Base-by-base conservation (phyloP, 2,113 vertebrate species). In the Otis tarda region DNA sequence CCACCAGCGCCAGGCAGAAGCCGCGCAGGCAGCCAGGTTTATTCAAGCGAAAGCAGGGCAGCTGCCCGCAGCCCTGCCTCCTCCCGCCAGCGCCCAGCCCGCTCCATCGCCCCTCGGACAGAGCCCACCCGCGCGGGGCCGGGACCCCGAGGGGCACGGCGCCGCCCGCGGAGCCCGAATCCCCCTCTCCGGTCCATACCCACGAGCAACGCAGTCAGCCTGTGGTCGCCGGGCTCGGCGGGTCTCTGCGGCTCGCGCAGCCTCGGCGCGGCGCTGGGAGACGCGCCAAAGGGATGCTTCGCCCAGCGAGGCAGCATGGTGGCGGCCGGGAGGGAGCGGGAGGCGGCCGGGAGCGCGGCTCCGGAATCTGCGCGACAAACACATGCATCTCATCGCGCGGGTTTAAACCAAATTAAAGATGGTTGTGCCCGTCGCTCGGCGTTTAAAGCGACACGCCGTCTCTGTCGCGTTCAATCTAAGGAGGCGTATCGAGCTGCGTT, bases 11-110 rank as follows among this genome's bases (percentile, higher is more conserved):
- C 76, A 65, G 84, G 17, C 82, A 65, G 88, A 22, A 56, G 76
- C 88, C 68, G 82, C 27, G 55, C 92, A 31, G 63, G 88, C 92
- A 79, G 70, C 0, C 9, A 22, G 63, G 83, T 19, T 94, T 79
- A 96, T 18, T 94, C 89, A 93, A 95, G 93, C 94, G 71, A 94
- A 96, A 96, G 92, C 77, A 93, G 94, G 94, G 69, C 91, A 93
- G 60, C 93, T 76, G 87, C 93, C 92, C 35, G 67, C 92, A 88
- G 78, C 94, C 63, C 68, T 65, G 63, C 76, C 59, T 89, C 27
- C 41, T 68, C 49, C 52, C 43, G 25, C 68, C 80, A 14, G 50
- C n/a, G 2, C 47, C 49, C 71, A 79, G 19, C 20, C 53, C 9
- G 1, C 12, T 1, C 92, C 67, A 35, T 52, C 23, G 2, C 57